Evolutionary conservation across 2,888 invertebrate genomes (phyloP).

Genomic region (Drosophila lacicola): DNA sequence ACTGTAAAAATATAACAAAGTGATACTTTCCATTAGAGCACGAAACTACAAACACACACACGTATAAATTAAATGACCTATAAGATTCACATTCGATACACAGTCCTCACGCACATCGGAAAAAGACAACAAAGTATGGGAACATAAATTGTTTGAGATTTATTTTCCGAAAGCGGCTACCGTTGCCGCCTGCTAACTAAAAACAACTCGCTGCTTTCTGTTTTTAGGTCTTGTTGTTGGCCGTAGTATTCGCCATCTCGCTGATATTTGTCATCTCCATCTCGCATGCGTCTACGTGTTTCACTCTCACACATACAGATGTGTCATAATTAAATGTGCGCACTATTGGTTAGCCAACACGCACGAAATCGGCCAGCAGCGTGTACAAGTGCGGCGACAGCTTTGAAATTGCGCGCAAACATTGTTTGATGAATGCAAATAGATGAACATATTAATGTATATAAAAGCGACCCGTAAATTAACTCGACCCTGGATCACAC

Average conservation of each 20-base stretch:
- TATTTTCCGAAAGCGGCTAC: conserved; percentile 38
- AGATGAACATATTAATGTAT: not conserved
- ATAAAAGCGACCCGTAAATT: not conserved
- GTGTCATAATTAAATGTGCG: conserved; percentile 41
- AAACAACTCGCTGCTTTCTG: conserved; percentile 50
- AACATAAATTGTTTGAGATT: conserved; percentile 36
- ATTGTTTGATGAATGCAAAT: conserved; percentile 13
- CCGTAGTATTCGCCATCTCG: conserved; percentile 48
- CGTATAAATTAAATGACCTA: conserved; percentile 17
- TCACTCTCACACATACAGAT: conserved; percentile 36
- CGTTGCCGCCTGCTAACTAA: conserved; percentile 48
- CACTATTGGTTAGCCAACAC: conserved; percentile 57
- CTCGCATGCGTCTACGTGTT: conserved; percentile 58
- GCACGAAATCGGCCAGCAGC: conserved; percentile 54
- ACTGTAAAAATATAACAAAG: conserved; percentile 54
- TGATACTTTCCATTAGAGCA: conserved; percentile 22
- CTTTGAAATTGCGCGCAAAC: conserved; percentile 55
- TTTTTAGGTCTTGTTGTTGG: conserved; percentile 49
- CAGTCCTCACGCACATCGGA: conserved; percentile 30
- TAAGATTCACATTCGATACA: conserved; percentile 27
- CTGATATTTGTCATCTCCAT: conserved; percentile 34
- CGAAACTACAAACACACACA: conserved; percentile 19
- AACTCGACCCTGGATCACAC: not conserved
- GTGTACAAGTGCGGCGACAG: conserved; percentile 49
- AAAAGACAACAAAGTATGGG: conserved; percentile 23